Evolutionary conservation across 2,888 invertebrate species (phyloP).

Genomic region (Drosophila sordidula): DNA sequence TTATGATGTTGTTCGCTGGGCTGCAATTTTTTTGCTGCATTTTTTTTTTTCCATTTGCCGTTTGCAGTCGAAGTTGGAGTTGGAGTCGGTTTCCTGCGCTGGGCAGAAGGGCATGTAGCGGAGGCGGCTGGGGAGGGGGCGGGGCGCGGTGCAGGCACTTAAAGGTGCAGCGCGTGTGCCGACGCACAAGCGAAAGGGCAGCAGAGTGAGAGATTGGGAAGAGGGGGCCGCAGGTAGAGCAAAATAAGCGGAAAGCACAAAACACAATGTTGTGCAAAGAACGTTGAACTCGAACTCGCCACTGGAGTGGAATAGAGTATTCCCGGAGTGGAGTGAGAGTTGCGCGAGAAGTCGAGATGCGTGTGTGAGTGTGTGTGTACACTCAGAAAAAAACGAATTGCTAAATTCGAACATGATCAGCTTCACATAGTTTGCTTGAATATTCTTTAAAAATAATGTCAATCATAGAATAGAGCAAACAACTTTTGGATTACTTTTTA

Average conservation of each 20-base stretch:
- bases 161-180: slow-evolving; percentile 79
- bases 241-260: slow-evolving; percentile 80
- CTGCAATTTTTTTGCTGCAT: slow-evolving; percentile 36
- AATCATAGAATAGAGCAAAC: no score
- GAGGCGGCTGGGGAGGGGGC: not conserved
- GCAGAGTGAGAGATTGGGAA: not conserved
- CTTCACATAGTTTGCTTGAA: no score
- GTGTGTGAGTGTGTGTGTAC: slow-evolving; percentile 18
- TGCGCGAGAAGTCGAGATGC: slow-evolving; percentile 8
- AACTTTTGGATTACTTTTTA: no score
- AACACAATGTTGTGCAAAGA: slow-evolving; percentile 80
- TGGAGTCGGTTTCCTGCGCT: slow-evolving; percentile 60
- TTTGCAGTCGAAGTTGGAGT: slow-evolving; percentile 41
- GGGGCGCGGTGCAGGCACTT: slow-evolving; percentile 48
- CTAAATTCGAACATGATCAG: no score
- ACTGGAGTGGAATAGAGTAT: slow-evolving; percentile 35
- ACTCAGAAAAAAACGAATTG: not conserved
- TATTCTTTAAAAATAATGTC: no score
- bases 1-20: slow-evolving; percentile 60
- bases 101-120: slow-evolving; percentile 26
- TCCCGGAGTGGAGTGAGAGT: slow-evolving; percentile 20
- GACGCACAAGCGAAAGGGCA: slow-evolving; percentile 60
- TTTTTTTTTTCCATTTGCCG: slow-evolving; percentile 25
- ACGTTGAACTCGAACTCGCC: slow-evolving; percentile 70
- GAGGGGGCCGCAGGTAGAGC: slow-evolving; percentile 41